These are phyloP conservation scores for Bombycilla garrulus DNA, from an alignment of 2,113 vertebrate genomes.

Conservation along the genomic window DNA sequence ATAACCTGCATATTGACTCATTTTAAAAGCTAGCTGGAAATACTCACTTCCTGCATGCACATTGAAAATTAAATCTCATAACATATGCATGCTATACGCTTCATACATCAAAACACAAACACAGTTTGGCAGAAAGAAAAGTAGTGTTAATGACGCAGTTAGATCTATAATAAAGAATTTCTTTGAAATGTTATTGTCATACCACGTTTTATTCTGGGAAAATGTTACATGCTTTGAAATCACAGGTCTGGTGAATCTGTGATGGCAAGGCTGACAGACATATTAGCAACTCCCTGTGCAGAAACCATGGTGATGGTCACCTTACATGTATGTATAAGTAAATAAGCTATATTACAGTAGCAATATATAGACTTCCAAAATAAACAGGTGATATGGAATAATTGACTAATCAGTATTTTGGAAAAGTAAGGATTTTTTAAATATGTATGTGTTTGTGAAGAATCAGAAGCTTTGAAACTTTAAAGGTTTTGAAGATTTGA, in stretches of 20 bases:
- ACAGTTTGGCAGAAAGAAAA: background rate
- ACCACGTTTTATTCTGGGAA: background rate
- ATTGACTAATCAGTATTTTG: background rate
- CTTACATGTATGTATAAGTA: background rate
- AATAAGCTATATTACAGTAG: background rate
- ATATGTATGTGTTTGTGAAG: background rate
- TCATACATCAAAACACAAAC: background rate
- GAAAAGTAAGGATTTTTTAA: background rate
- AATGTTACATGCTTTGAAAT: background rate
- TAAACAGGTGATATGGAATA: background rate
- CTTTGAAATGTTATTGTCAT: background rate
- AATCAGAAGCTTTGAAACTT: background rate
- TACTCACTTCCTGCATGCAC: background rate
- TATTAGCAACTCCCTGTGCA: background rate
- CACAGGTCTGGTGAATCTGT: background rate
- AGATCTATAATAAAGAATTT: background rate
- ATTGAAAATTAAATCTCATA: background rate
- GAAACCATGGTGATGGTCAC: slow-evolving; percentile 38
- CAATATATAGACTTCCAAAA: background rate
- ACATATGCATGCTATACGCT: background rate
- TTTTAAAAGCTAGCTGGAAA: slow-evolving; percentile 38
- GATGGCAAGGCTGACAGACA: background rate
- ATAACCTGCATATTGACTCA: background rate
- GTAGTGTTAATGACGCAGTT: background rate
- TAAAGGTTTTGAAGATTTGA: background rate